These are phyloP conservation scores for Lithophane socia DNA, from an alignment of 2,888 invertebrate species.

Conservation along the genomic window DNA sequence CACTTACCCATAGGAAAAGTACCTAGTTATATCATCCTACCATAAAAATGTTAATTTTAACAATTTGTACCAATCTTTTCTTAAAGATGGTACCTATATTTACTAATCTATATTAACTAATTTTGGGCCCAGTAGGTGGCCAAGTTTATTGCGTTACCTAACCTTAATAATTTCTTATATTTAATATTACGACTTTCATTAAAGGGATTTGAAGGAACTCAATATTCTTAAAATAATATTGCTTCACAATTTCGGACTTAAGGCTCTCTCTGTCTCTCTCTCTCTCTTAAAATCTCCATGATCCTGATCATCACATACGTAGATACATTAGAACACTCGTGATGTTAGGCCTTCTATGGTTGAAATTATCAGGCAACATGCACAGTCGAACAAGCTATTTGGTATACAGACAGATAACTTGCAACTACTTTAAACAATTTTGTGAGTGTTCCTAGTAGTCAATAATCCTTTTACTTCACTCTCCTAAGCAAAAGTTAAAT, in stretches of 20 bases:
- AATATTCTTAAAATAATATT: conserved; percentile 5
- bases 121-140: not conserved
- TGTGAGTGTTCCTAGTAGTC: no score
- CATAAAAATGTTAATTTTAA: not conserved
- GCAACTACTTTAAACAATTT: no score
- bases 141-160: not conserved
- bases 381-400: no score
- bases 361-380: not conserved
- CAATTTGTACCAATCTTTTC: not conserved
- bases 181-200: conserved; percentile 1
- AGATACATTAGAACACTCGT: not conserved
- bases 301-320: conserved; percentile 2
- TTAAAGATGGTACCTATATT: not conserved
- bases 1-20: not conserved
- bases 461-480: no score
- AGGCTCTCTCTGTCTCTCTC: not conserved
- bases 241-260: not conserved
- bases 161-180: not conserved
- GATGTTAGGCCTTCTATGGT: not conserved
- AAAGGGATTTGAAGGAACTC: not conserved
- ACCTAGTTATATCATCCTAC: not conserved
- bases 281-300: not conserved
- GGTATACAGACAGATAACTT: no score
- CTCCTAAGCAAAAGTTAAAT: no score
- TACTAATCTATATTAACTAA: not conserved